These are phyloP conservation scores for Andrena fulva DNA, from an alignment of 2,888 invertebrate species.

Conservation along the genomic window DNA sequence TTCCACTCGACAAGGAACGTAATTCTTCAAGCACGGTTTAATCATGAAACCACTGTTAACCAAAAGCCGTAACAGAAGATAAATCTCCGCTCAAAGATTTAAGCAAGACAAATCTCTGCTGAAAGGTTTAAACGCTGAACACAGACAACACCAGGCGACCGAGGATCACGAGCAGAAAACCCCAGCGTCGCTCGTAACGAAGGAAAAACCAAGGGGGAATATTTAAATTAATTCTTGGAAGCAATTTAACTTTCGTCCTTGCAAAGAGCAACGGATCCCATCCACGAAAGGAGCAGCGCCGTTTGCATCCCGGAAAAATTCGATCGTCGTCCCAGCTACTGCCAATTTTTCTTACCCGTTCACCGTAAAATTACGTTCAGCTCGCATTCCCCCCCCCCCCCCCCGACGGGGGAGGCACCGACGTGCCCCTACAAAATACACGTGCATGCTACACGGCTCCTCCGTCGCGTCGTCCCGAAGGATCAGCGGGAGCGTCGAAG, in stretches of 20 bases:
- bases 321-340: conserved; percentile 8
- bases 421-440: background rate
- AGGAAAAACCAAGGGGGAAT: background rate
- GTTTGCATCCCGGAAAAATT: background rate
- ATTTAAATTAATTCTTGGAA: conserved; percentile 31
- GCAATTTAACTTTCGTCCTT: conserved; percentile 19
- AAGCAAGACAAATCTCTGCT: background rate
- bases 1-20: no score
- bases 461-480: conserved; percentile 20
- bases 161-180: background rate
- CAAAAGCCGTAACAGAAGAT: no score
- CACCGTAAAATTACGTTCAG: conserved; percentile 74
- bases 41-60: no score
- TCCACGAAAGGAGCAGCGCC: background rate
- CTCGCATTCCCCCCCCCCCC: conserved; percentile 8
- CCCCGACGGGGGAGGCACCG: background rate
- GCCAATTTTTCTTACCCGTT: conserved; percentile 74
- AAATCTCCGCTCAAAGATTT: no score
- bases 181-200: background rate
- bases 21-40: no score
- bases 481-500: conserved; percentile 42
- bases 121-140: background rate
- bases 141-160: background rate
- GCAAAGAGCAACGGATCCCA: background rate
- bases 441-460: background rate